These are phyloP conservation scores for Verasper variegatus DNA, from an alignment of 2,113 vertebrate genomes.

Conservation along the genomic window DNA sequence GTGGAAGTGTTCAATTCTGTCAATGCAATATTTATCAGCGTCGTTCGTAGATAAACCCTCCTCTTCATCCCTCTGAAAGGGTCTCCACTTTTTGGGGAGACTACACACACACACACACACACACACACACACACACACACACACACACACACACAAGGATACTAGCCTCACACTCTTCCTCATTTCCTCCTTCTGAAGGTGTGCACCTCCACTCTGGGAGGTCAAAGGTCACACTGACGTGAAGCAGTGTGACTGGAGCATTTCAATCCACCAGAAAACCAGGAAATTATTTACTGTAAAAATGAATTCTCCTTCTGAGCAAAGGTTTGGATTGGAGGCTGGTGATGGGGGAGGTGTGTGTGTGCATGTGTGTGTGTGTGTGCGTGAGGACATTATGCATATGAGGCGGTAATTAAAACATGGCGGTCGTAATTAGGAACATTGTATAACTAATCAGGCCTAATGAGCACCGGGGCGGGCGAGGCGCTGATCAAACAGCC, in stretches of 20 bases:
- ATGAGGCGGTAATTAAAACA: constrained; percentile 80
- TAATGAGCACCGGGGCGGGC: constrained; percentile 74
- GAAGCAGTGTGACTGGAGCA: background rate
- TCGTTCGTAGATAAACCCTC: constrained; percentile 41
- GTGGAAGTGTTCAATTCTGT: constrained; percentile 68
- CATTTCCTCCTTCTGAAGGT: too few relatives aligned
- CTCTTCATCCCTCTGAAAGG: constrained; percentile 34
- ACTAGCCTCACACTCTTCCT: background rate
- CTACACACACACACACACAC: constrained; percentile 42
- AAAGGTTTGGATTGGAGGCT: too few relatives aligned
- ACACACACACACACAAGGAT: constrained; percentile 20
- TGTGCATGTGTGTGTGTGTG: background rate
- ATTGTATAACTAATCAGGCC: constrained; percentile 80
- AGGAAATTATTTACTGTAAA: background rate
- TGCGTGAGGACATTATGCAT: constrained; percentile 54
- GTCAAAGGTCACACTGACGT: constrained; percentile 47
- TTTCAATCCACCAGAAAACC: constrained; percentile 5
- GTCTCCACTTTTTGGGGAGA: constrained; percentile 8
- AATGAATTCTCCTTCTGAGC: too few relatives aligned
- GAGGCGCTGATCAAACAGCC: constrained; percentile 71
- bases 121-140: constrained; percentile 34
- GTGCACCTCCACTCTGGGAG: background rate
- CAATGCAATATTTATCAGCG: constrained; percentile 66
- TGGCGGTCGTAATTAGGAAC: constrained; percentile 79
- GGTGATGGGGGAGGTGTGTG: too few relatives aligned